Evolutionary conservation across 2,113 vertebrate genomes (phyloP).

Genomic region (Baryphthengus martii): DNA sequence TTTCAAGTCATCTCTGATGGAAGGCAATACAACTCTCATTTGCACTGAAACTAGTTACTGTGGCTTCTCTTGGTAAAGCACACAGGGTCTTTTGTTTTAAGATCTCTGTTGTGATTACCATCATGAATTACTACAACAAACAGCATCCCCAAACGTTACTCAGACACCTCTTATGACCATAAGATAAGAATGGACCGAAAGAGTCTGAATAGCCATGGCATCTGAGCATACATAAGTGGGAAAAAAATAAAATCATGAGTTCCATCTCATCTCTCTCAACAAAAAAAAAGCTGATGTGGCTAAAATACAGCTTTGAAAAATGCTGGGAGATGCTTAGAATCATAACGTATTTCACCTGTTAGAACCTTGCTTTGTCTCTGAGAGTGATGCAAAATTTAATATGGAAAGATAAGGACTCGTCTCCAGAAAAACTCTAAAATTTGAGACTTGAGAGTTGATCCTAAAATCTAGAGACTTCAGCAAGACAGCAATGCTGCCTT

Average conservation of each 20-base stretch:
- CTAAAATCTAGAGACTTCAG: slow-evolving; percentile 16
- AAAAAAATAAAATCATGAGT: background rate
- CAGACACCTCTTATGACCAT: background rate
- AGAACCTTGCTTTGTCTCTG: background rate
- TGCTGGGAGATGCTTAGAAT: background rate
- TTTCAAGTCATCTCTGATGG: slow-evolving; percentile 77
- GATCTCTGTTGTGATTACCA: slow-evolving; percentile 2
- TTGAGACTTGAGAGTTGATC: background rate
- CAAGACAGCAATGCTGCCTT: background rate
- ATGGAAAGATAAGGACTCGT: background rate
- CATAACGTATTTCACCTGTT: background rate
- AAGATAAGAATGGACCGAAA: background rate
- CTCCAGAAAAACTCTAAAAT: background rate
- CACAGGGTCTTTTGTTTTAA: slow-evolving; percentile 51
- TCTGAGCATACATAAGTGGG: background rate
- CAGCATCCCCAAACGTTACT: slow-evolving; percentile 2
- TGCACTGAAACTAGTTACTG: slow-evolving; percentile 72
- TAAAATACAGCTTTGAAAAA: slow-evolving; percentile 13
- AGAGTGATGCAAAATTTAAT: background rate
- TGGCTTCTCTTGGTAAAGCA: slow-evolving; percentile 45
- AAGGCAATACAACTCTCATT: slow-evolving; percentile 73
- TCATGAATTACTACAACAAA: background rate
- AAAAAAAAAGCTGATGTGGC: background rate
- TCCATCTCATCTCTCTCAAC: background rate
- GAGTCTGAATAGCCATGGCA: background rate